phyloP scores from a whole-genome alignment of 2,888 invertebrate genomes.

The Cephalotes varians region DNA sequence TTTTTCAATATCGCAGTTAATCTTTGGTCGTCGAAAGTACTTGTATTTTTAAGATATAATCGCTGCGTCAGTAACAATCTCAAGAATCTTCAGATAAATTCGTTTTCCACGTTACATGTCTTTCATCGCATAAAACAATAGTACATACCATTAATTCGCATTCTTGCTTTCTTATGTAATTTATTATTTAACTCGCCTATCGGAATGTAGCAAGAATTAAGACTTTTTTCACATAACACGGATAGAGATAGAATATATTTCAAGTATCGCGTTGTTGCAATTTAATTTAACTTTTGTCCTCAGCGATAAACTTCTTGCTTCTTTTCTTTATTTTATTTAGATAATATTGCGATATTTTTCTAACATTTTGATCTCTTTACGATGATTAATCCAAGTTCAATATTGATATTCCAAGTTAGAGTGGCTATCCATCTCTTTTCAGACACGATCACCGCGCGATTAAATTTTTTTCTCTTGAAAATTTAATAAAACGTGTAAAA shows the following conservation, averaged over 20 bases:
- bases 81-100: conserved; percentile 7
- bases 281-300: conserved; percentile 4
- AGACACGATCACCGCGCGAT: background rate
- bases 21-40: background rate
- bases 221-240: background rate
- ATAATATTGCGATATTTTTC: background rate
- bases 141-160: background rate
- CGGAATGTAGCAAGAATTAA: conserved; percentile 10
- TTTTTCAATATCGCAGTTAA: conserved; percentile 16
- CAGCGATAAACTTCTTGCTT: background rate
- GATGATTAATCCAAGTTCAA: conserved; percentile 27
- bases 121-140: background rate
- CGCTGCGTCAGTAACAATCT: conserved; percentile 3
- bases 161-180: background rate
- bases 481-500: conserved; percentile 20
- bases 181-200: background rate
- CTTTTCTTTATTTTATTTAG: background rate
- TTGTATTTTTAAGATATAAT: conserved; percentile 18
- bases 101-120: background rate
- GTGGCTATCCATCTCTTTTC: background rate
- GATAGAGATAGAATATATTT: background rate
- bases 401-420: conserved; percentile 37
- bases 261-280: background rate
- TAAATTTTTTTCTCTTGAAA: conserved; percentile 5
- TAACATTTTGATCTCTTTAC: background rate